Base-by-base conservation (phyloP, 1,140 invertebrate species). In the Plectrocnemia conspersa region DNA sequence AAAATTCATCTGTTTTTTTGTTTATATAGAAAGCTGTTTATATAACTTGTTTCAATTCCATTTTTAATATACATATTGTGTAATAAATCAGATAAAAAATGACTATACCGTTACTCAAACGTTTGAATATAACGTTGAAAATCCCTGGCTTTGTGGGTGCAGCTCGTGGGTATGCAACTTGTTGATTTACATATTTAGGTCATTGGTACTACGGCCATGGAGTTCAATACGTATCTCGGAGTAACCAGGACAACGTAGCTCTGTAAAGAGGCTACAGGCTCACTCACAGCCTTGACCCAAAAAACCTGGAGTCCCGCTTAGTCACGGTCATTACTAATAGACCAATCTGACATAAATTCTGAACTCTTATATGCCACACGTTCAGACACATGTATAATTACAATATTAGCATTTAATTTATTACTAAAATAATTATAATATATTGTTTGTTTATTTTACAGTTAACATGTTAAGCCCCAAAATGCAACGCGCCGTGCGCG, bases 401-500 rank as follows among this genome's bases (percentile, higher is more conserved):
- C 15, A 40, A 40, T 40, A 40, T 40, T 40, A 40, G 9, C 6
- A 29, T 40, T 6, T 9, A 15, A 18, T 40, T 40, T 7, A 40
- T 13, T 9, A 40, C 36, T 9, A 7, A 18, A 15, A 36, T n/a
- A 1, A 13, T 32, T 19, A 29, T 9, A 18, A 29, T n/a, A 29
- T 44, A 36, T 52, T 23, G n/a, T 46, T 25, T 15, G 53, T 36
- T 65, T 64, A 47, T 66, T 62, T 15, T 60, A 61, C 63, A 56
- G 22, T 44, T 44, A 47, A 42, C 50, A 86, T 88, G 84, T 71
- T 88, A 57, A 88, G 85, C 66, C 86, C 86, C 6, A 88, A 87
- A 68, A 89, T 92, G 81, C 88, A 92, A 77, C 82, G 88, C 47
- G 81, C 82, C 10, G 81, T 93, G 29, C 79, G 89, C 24, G 84